Percentiles rank a stretch among this genome's conserved stretches.
These are phyloP conservation scores for Drosophila acutilabella DNA, from an alignment of 2,888 invertebrate genomes.

Conservation along the genomic window DNA sequence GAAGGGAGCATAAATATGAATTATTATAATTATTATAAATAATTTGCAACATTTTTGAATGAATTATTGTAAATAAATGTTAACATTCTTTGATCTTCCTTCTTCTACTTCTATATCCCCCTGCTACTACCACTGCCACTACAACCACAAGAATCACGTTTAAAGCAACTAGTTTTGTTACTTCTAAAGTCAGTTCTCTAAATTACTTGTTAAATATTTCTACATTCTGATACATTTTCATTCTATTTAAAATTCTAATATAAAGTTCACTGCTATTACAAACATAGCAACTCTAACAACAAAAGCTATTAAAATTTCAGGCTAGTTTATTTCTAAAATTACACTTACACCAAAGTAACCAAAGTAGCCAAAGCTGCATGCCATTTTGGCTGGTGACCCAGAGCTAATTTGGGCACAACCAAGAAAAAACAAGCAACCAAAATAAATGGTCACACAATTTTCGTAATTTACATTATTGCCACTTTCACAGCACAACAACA, in stretches of 20 bases:
- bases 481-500: neutral
- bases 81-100: too few relatives aligned
- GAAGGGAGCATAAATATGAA: too few relatives aligned
- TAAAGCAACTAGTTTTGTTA: neutral
- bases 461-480: constrained; percentile 1
- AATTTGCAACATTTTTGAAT: too few relatives aligned
- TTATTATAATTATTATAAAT: too few relatives aligned
- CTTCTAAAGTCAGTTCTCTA: too few relatives aligned
- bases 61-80: too few relatives aligned
- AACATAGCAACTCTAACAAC: neutral
- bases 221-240: too few relatives aligned
- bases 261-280: neutral
- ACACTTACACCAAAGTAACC: neutral
- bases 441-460: constrained; percentile 6
- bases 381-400: neutral
- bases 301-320: neutral
- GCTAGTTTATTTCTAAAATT: neutral
- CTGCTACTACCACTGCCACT: neutral
- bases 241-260: too few relatives aligned
- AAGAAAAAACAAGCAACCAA: too few relatives aligned
- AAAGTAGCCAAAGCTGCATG: neutral
- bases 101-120: too few relatives aligned
- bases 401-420: constrained; percentile 6
- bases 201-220: too few relatives aligned
- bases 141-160: neutral